Evolutionary conservation across 1,140 invertebrate species (phyloP).

Genomic region (Lucilia sericata): DNA sequence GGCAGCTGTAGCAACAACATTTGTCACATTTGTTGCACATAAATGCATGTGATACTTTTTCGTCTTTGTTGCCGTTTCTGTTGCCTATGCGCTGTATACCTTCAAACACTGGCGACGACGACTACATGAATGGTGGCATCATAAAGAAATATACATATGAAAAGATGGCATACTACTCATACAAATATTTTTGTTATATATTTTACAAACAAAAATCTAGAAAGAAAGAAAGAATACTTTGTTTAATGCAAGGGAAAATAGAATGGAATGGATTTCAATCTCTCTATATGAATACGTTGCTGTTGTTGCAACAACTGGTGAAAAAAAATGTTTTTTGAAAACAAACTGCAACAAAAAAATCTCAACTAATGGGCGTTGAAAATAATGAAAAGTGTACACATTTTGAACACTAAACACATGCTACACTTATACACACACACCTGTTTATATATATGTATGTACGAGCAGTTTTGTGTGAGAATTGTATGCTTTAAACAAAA

Average conservation of each 20-base stretch:
- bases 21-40: constrained; percentile 21
- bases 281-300: neutral
- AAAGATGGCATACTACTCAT: neutral
- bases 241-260: constrained; percentile 37
- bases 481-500: neutral
- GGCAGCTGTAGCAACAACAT: neutral
- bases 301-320: neutral
- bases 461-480: neutral
- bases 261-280: constrained; percentile 23
- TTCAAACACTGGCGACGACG: neutral
- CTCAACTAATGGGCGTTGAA: constrained; percentile 40
- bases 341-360: neutral
- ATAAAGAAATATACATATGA: constrained; percentile 14
- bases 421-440: neutral
- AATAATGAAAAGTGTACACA: constrained; percentile 38
- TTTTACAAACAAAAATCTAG: constrained; percentile 1
- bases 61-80: neutral
- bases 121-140: neutral
- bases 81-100: neutral
- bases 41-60: constrained; percentile 14
- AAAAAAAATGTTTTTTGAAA: neutral
- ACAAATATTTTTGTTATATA: no score
- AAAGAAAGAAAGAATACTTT: constrained; percentile 27
- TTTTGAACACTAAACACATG: neutral
- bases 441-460: neutral